These are phyloP conservation scores for Diuraphis noxia DNA, from an alignment of 1,140 invertebrate species.

Conservation along the genomic window DNA sequence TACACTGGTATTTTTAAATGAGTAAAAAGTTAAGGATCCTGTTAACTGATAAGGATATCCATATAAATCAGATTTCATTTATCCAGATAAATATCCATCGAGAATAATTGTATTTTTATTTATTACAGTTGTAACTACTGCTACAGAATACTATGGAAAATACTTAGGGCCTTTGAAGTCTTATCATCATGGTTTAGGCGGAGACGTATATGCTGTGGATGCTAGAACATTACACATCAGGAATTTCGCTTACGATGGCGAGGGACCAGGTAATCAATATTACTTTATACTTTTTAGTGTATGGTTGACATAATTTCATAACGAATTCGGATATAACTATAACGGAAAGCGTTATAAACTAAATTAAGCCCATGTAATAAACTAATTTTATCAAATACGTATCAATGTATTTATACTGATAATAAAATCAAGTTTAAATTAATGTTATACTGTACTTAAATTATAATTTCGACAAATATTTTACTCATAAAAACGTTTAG, in stretches of 20 bases:
- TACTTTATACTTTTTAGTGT: background rate
- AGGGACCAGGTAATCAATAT: slow-evolving; percentile 74
- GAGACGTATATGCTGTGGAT: slow-evolving; percentile 85
- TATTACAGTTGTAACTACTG: slow-evolving; percentile 41
- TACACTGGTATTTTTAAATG: background rate
- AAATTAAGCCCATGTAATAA: background rate
- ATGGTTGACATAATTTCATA: background rate
- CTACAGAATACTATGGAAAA: slow-evolving; percentile 71
- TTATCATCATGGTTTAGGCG: slow-evolving; percentile 80
- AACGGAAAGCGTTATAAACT: background rate
- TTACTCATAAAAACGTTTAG: background rate
- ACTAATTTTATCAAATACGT: background rate
- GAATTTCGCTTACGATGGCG: slow-evolving; percentile 85
- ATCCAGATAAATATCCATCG: background rate
- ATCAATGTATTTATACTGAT: background rate
- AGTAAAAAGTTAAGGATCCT: background rate
- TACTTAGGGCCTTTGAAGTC: slow-evolving; percentile 75
- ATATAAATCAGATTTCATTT: too few species aligned
- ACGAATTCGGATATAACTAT: background rate
- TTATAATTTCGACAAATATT: background rate
- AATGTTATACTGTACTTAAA: background rate
- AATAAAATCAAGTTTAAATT: slow-evolving; percentile 1
- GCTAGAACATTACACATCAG: slow-evolving; percentile 82
- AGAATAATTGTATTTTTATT: background rate
- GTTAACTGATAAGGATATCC: background rate